These are phyloP conservation scores for Timema podura DNA, from an alignment of 2,888 invertebrate genomes.

Conservation along the genomic window DNA sequence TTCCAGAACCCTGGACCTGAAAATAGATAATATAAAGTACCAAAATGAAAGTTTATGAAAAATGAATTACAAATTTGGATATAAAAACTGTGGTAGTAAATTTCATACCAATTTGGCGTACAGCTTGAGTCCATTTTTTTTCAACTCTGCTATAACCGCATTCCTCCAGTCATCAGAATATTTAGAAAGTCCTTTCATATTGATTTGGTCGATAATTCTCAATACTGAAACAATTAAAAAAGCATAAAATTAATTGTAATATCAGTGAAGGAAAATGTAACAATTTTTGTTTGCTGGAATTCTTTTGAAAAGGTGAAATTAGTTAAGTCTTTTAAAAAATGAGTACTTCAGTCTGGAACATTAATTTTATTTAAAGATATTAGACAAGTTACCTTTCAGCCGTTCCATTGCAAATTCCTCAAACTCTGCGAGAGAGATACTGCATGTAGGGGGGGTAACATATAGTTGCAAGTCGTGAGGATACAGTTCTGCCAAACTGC, in stretches of 20 bases:
- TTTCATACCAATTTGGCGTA: slow-evolving; percentile 37
- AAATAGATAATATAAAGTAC: slow-evolving; percentile 53
- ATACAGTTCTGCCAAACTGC: slow-evolving; percentile 21
- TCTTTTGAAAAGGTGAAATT: too few species aligned
- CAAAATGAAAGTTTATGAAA: not conserved
- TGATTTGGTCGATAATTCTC: slow-evolving; percentile 70
- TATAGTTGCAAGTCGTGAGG: slow-evolving; percentile 74
- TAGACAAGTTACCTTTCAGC: slow-evolving; percentile 52
- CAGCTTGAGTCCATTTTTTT: slow-evolving; percentile 62
- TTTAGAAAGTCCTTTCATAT: slow-evolving; percentile 43
- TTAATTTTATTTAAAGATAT: too few species aligned
- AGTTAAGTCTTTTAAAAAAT: too few species aligned
- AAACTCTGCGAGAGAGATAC: slow-evolving; percentile 76
- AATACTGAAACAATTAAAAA: slow-evolving; percentile 51
- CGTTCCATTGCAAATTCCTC: slow-evolving; percentile 83
- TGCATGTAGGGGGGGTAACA: slow-evolving; percentile 65
- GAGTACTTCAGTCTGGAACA: too few species aligned
- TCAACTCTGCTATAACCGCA: slow-evolving; percentile 60
- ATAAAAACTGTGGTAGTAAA: not conserved
- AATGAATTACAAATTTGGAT: not conserved
- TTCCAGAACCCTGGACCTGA: slow-evolving; percentile 51
- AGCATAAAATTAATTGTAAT: not conserved
- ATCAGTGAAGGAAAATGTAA: not conserved
- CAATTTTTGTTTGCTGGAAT: too few species aligned
- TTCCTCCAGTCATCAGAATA: slow-evolving; percentile 35